Conservation (phyloP, 2,113 vertebrate genomes). For the Aegithalos caudatus region DNA sequence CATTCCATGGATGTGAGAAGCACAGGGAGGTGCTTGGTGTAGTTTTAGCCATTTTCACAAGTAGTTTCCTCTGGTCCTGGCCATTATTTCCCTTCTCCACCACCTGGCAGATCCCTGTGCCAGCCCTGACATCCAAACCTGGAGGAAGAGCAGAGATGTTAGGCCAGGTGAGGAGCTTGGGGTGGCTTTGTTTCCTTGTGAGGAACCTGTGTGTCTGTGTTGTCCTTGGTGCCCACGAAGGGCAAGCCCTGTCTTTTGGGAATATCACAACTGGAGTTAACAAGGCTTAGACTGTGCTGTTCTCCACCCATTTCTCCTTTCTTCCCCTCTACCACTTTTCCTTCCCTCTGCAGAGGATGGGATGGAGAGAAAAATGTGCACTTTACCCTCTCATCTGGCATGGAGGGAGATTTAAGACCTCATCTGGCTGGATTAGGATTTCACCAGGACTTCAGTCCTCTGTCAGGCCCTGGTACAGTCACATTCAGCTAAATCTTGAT, state of each 20-base stretch:
- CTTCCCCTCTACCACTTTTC: background rate
- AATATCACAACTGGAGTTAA: background rate
- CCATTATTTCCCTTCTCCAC: background rate
- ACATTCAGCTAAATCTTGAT: background rate
- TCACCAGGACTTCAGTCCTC: background rate
- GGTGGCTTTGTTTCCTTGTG: background rate
- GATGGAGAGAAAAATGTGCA: background rate
- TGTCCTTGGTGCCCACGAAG: background rate
- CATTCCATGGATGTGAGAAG: accelerated
- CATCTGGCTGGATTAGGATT: background rate
- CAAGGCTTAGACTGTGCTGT: background rate
- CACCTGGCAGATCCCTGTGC: background rate
- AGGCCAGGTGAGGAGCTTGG: background rate
- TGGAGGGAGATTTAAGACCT: background rate
- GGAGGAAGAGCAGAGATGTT: background rate
- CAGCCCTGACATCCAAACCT: background rate
- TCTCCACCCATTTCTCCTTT: background rate
- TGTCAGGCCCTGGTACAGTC: background rate
- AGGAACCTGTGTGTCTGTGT: background rate
- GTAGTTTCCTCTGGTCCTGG: background rate
- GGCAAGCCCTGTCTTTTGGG: background rate
- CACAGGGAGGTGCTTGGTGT: background rate
- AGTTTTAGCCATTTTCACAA: background rate
- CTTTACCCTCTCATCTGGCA: background rate
- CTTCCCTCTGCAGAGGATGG: background rate